Percentiles rank a stretch among this genome's conserved stretches.
phyloP scores from a whole-genome alignment of 1,140 invertebrate species.

The Andrena cerasifolii region DNA sequence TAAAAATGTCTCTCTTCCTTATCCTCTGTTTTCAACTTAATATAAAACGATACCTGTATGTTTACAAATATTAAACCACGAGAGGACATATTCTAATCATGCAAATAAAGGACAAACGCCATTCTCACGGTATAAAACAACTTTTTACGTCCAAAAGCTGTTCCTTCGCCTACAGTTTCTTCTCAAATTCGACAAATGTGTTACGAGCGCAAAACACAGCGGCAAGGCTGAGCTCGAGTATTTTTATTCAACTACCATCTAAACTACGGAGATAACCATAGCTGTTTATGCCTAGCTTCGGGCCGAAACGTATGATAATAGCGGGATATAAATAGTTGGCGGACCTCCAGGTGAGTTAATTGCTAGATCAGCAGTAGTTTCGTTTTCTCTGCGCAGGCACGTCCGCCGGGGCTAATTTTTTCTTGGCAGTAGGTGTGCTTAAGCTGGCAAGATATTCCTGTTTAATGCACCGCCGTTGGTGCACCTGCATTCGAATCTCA shows the following conservation, averaged over 20 bases:
- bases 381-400: slow-evolving; percentile 48
- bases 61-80: too few relatives aligned
- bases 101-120: too few relatives aligned
- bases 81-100: too few relatives aligned
- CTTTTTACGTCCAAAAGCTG: too few relatives aligned
- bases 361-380: slow-evolving; percentile 62
- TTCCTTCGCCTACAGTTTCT: background rate
- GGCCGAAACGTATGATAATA: slow-evolving; percentile 58
- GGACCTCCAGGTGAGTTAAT: slow-evolving; percentile 59
- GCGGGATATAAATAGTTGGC: slow-evolving; percentile 66
- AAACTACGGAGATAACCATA: slow-evolving; percentile 6
- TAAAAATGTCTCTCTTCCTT: background rate
- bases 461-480: slow-evolving; percentile 49
- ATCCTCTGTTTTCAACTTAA: too few relatives aligned
- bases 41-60: too few relatives aligned
- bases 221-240: background rate
- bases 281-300: slow-evolving; percentile 11
- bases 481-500: slow-evolving; percentile 55
- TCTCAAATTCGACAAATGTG: background rate
- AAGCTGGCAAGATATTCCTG: slow-evolving; percentile 55
- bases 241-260: background rate
- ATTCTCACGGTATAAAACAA: too few relatives aligned
- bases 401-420: slow-evolving; percentile 55
- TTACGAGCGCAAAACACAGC: too few relatives aligned
- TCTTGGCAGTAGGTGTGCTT: slow-evolving; percentile 59